Evolutionary conservation across 2,113 vertebrate genomes (phyloP), one percentile per base, ranked within the genome.

Genomic region (Petroica traversi): DNA sequence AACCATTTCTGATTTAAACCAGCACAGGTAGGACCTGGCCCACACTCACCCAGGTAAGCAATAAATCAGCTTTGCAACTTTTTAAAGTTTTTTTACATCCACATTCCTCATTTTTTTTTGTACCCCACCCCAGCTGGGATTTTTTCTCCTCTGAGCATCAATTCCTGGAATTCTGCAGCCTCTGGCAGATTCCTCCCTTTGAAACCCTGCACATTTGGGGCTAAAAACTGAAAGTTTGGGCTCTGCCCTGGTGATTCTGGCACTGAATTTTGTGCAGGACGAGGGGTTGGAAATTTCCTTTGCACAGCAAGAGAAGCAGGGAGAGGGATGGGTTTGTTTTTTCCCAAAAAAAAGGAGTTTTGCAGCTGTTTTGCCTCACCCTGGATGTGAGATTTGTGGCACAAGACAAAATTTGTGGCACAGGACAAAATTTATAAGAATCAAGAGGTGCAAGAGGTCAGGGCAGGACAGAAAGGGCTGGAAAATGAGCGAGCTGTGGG

Each of bases 121-220:
- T n/a, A n/a, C n/a, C n/a, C n/a, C n/a, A n/a, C n/a, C n/a, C n/a
- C n/a, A n/a, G n/a, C n/a, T n/a, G n/a, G n/a, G n/a, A n/a, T n/a
- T n/a, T n/a, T n/a, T n/a, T n/a, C 79, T 46, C 49, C 71, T 5
- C 1, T 28, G 6, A 81, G 25, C 5, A 28, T n/a, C 89, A 63
- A 51, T 63, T 57, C 74, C 34, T 45, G 81, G 89, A 51, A 82
- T 89, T 87, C 81, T 75, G 85, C 87, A 68, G 85, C 96, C 96
- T 75, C 85, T 93, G 96, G 92, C 90, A 94, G 96, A 90, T 94
- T 92, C 92, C 81, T 91, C 64, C 84, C 80, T 57, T 85, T 61
- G 7, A 41, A 95, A 58, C 54, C 52, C 92, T 78, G 95, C 94
- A 93, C 84, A 96, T 81, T 95, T 92, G 89, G 22, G 91, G 91